Base-by-base conservation (phyloP, 2,797 vertebrate species). In the Tinamus major region DNA sequence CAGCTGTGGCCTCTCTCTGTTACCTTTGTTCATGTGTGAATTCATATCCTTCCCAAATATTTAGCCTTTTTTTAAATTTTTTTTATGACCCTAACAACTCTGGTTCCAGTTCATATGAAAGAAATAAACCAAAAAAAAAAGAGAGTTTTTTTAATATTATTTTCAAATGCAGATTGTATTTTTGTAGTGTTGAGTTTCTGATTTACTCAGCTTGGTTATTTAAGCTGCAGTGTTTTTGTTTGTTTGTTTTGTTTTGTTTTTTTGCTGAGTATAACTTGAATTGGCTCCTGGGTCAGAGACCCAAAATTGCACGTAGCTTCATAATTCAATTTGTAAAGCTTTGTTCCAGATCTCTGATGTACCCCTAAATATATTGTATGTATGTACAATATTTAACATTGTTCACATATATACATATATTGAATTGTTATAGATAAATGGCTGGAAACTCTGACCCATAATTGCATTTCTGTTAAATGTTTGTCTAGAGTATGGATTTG, bases 401-500 rank as follows among this genome's bases (percentile, higher is more conserved):
- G 85, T 87, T 82, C 94, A 86, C 89, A 93, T 96, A 94, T 97
- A 94, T 94, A 95, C 85, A 92, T 95, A 96, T 93, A 95, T 96
- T 90, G 85, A 91, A 86, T 72, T 83, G 79, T 17, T 42, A 8
- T 55, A 92, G 90, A 94, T 95, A 97, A 97, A 97, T 97, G 97
- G 93, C 97, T 97, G 97, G 97, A 98, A 97, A 97, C 92, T 97
- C 95, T 96, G 97, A 97, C 92, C 95, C 96, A 94, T 87, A 79
- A 95, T 93, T 97, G 92, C 97, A 96, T 98, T 97, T 97, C 96
- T 98, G 97, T 98, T 98, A 96, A 97, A 93, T 96, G 97, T 97
- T 96, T 97, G 97, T 98, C 97, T 97, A 96, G 96, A 97, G 88
- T 96, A 97, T 97, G 97, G 96, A 97, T 98, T 98, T 97, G 97